Evolutionary conservation across 2,797 vertebrate species (phyloP), one percentile per base, ranked within the genome.

Genomic region (Galagoides demidoff): DNA sequence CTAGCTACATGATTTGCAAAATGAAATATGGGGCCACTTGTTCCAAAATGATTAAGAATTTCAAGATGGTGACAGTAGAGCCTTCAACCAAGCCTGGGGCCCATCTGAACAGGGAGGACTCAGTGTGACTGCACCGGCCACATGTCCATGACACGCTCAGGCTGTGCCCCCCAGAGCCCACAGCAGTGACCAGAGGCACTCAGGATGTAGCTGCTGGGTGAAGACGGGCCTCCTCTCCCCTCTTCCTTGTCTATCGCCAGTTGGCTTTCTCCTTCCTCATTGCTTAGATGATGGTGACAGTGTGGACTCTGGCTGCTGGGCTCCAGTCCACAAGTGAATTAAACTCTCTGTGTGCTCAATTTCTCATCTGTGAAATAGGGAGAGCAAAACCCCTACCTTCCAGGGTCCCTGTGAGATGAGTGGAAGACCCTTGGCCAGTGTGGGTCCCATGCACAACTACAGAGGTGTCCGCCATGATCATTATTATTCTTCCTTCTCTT

Each of bases 391-490:
- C 6, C 10, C 64, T 2, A 7, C 27, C 45, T 76, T n/a, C 49
- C 3, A 45, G 22, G 45, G 25, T 14, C n/a, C 0, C n/a, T 11
- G 5, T 55, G 49, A 85, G 66, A 39, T 57, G 45, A 29, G 9
- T 1, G 0, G 0, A 13, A 5, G 59, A 39, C 20, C 31, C 9
- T 1, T 12, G 92, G 45, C 3, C 4, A 2, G 14, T 0, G 1
- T 20, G 43, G 22, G 55, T 16, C 16, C 16, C 27, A 9, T 2
- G 66, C 6, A 52, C 7, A 16, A 23, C 25, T 10, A 7, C 13
- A 2, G 23, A 4, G 7, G 31, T 1, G 1, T 37, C 31, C 31
- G 16, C 37, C 31, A 2, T 0, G 16, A 20, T 34, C 2, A 8
- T 52, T 12, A 8, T 16, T 2, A 1, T 39, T 39, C 29, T 31